Conservation (phyloP, 2,888 invertebrate species). For the Hirtodrosophila confusa region DNA sequence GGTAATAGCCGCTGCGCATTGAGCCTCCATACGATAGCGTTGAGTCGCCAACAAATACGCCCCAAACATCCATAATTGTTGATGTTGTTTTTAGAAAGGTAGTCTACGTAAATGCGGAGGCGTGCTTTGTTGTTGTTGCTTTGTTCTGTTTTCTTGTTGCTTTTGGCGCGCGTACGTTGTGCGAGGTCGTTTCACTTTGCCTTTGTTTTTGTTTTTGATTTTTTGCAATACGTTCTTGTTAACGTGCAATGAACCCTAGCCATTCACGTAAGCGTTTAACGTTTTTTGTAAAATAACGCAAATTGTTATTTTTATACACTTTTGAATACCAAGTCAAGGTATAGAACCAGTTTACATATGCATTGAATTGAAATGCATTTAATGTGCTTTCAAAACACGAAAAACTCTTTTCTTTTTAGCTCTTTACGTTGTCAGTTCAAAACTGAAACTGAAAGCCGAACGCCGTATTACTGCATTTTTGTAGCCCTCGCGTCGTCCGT, state of each 20-base stretch:
- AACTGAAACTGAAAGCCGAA: constrained; percentile 71
- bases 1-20: constrained; percentile 84
- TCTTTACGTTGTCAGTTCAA: constrained; percentile 53
- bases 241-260: constrained; percentile 70
- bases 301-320: constrained; percentile 39
- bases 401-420: constrained; percentile 23
- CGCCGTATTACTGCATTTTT: constrained; percentile 66
- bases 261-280: constrained; percentile 45
- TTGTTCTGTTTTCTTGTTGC: constrained; percentile 32
- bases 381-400: constrained; percentile 16
- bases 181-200: constrained; percentile 76
- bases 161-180: constrained; percentile 60
- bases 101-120: constrained; percentile 13
- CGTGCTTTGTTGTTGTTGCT: constrained; percentile 27
- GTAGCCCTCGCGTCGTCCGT: constrained; percentile 44
- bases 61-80: constrained; percentile 85
- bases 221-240: constrained; percentile 29
- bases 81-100: constrained; percentile 30
- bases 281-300: constrained; percentile 38
- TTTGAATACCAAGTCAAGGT: constrained; percentile 50
- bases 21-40: constrained; percentile 85
- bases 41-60: constrained; percentile 86
- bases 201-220: constrained; percentile 42
- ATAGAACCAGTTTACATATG: constrained; percentile 56
- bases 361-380: constrained; percentile 53